These are phyloP conservation scores for Herminia tarsipennalis DNA, from an alignment of 2,888 invertebrate genomes.

Conservation along the genomic window DNA sequence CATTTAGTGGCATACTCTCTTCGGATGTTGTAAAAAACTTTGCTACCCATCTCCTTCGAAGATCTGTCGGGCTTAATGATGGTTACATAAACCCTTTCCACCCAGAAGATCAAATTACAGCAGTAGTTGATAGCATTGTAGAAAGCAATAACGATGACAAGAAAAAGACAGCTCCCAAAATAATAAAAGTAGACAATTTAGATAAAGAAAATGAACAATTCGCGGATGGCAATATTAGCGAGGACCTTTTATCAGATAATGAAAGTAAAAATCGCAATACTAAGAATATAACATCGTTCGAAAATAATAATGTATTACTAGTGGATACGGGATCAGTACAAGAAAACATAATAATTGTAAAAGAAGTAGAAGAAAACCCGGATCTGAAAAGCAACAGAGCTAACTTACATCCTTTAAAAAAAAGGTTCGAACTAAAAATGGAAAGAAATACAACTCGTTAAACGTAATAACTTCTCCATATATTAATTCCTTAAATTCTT, in stretches of 20 bases:
- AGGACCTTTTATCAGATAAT: slow-evolving; percentile 11
- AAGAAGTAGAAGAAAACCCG: too few relatives aligned
- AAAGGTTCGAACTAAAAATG: too few relatives aligned
- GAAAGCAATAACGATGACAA: neutral
- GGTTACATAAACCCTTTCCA: slow-evolving; percentile 59
- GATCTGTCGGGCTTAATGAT: slow-evolving; percentile 13
- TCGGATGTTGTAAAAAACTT: slow-evolving; percentile 37
- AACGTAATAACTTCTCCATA: too few relatives aligned
- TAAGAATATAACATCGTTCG: too few relatives aligned
- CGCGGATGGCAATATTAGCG: slow-evolving; percentile 4
- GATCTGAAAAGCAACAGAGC: too few relatives aligned
- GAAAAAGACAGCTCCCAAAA: neutral
- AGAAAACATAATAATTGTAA: too few relatives aligned
- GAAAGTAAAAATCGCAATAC: neutral
- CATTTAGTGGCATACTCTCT: slow-evolving; percentile 36
- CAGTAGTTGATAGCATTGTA: slow-evolving; percentile 12
- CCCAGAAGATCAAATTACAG: slow-evolving; percentile 55
- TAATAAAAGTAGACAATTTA: slow-evolving; percentile 18
- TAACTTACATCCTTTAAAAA: too few relatives aligned
- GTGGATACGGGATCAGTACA: too few relatives aligned
- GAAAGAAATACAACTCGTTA: too few relatives aligned
- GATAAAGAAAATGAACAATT: slow-evolving; percentile 52
- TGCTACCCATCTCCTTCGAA: slow-evolving; percentile 33
- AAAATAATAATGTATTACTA: too few relatives aligned
- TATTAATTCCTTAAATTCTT: too few relatives aligned